Percentiles rank a stretch among this genome's conserved stretches.
Conservation (phyloP, 2,797 vertebrate genomes). For the Ataeniobius toweri region DNA sequence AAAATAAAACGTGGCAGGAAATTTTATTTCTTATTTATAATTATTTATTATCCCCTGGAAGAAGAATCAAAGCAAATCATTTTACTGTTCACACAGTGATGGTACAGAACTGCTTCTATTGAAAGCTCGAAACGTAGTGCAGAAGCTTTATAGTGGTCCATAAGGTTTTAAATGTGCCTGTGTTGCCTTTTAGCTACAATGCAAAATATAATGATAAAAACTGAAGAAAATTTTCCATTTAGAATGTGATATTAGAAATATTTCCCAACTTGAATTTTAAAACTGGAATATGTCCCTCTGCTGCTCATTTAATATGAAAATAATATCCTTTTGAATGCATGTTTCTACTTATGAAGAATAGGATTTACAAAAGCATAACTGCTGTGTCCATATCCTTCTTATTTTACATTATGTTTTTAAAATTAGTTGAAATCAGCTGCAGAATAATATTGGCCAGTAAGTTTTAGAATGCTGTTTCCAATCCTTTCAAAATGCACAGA, state of each 20-base stretch:
- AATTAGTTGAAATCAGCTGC: conserved; percentile 28
- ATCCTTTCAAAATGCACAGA: conserved; percentile 34
- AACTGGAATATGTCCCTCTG: not conserved
- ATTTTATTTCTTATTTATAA: not conserved
- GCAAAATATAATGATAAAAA: not conserved
- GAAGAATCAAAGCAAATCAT: conserved; percentile 37
- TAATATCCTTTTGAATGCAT: conserved; percentile 29
- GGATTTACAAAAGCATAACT: conserved; percentile 1
- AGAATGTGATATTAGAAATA: conserved; percentile 6
- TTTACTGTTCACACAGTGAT: conserved; percentile 10
- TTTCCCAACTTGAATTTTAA: not conserved
- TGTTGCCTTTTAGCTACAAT: not conserved
- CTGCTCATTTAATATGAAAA: not conserved
- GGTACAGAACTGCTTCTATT: conserved; percentile 9
- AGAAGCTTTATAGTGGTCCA: conserved; percentile 13
- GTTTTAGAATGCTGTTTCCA: conserved; percentile 24
- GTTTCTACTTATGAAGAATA: conserved; percentile 7
- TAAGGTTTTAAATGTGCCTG: not conserved
- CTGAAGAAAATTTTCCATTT: not conserved
- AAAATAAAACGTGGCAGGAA: conserved; percentile 2
- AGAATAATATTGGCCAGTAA: conserved; percentile 31
- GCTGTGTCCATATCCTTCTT: not conserved
- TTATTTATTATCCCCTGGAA: conserved; percentile 33
- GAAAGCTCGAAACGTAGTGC: conserved; percentile 22
- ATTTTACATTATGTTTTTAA: conserved; percentile 8